Conservation (phyloP, 2,888 invertebrate genomes). For the Lamellibrachia satsuma region DNA sequence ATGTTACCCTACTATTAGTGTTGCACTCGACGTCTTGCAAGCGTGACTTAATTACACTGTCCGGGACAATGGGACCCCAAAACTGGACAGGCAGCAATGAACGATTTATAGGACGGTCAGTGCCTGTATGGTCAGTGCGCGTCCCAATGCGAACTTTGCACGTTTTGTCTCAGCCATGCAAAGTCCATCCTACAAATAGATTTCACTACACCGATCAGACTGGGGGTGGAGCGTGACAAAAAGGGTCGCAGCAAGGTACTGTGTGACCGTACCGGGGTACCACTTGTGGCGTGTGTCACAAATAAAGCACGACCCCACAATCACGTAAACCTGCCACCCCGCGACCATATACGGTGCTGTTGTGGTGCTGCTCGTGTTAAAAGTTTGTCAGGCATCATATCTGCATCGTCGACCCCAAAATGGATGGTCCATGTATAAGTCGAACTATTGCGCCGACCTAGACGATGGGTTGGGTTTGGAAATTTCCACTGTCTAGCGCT, state of each 20-base stretch:
- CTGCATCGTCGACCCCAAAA: neutral
- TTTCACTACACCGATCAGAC: neutral
- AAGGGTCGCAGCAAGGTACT: neutral
- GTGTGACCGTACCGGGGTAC: neutral
- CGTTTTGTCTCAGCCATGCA: neutral
- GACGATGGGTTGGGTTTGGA: neutral
- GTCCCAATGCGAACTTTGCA: slow-evolving; percentile 8
- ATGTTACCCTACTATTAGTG: too few relatives aligned
- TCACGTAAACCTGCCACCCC: neutral
- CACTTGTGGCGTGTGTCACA: neutral
- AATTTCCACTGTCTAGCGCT: neutral
- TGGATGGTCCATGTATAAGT: neutral
- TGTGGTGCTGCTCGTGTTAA: neutral
- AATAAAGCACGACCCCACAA: neutral
- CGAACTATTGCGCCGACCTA: neutral
- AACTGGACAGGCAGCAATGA: neutral
- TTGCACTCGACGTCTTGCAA: slow-evolving; percentile 5
- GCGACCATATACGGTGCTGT: neutral
- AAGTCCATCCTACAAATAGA: neutral
- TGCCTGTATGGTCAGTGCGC: neutral
- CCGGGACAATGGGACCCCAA: neutral
- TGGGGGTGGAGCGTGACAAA: neutral
- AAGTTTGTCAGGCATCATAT: neutral
- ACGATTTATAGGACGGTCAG: neutral
- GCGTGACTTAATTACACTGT: slow-evolving; percentile 5